Evolutionary conservation across 2,797 vertebrate species (phyloP), one percentile per base, ranked within the genome.

Genomic region (Oreochromis mossambicus): DNA sequence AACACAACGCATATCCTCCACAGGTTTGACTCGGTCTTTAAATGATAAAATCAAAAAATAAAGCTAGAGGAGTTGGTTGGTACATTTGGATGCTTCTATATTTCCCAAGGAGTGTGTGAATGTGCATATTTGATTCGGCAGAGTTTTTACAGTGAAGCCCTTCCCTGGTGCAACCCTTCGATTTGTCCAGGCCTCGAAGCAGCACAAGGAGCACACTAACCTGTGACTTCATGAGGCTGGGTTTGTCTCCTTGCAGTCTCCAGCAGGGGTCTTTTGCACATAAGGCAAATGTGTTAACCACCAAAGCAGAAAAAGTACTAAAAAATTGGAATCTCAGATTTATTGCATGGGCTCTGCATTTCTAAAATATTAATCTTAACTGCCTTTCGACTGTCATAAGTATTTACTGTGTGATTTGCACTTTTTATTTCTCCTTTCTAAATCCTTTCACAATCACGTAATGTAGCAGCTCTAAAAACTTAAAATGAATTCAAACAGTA

Each of bases 151-250:
- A 41, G 12, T 24, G 34, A 38, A 14, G 8, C 34, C 12, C 36
- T 21, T 41, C 36, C 36, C 36, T 0, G 5, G 36, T 24, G n/a
- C 63, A 6, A 41, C n/a, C 2, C 63, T 68, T 34, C 2, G 0
- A 0, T 61, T n/a, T 61, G 9, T 34, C 32, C 56, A 34, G 6
- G 56, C 0, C 32, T 9, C n/a, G 12, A 21, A 41, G 6, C 12
- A 15, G 13, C 36, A 70, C n/a, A 24, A 7, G 38, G 66, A 2
- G 13, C n/a, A 10, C 66, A 26, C 21, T 46, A 70, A 17, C 21
- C 38, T 70, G 38, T 70, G 66, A 70, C 38, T 24, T 41, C 8
- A 9, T 15, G 38, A 70, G 2, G 66, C 1, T 43, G 21, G 38
- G 8, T 70, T 43, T 68, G 63, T 68, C 38, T 68, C 63, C 36